These are phyloP conservation scores for Eulemur rubriventer DNA, from an alignment of 2,797 vertebrate genomes.

Conservation along the genomic window DNA sequence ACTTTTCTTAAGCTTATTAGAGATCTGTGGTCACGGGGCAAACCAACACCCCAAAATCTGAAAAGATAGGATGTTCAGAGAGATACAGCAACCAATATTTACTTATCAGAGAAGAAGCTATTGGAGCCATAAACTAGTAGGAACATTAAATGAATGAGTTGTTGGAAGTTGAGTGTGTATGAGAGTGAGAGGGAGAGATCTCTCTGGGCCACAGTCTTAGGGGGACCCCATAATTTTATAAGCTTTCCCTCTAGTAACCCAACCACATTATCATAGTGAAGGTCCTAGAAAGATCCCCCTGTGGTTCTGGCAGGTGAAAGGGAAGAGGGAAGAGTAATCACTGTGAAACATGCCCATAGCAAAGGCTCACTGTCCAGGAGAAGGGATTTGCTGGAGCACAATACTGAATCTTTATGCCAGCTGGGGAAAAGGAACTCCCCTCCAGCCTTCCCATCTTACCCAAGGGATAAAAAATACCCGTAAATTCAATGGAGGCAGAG, in stretches of 20 bases:
- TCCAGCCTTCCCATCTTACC: neutral
- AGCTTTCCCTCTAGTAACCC: neutral
- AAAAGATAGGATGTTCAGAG: neutral
- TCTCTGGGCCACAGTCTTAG: neutral
- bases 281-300: neutral
- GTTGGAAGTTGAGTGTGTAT: neutral
- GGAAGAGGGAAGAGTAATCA: neutral
- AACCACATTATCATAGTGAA: neutral
- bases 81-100: neutral
- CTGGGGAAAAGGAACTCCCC: neutral
- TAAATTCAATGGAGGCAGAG: neutral
- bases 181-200: neutral
- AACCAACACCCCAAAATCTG: neutral
- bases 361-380: neutral
- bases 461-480: neutral
- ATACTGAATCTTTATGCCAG: neutral
- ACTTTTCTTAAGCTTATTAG: neutral
- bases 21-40: neutral
- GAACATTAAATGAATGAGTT: neutral
- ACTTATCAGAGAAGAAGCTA: neutral
- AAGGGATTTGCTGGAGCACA: neutral
- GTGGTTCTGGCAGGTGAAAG: neutral
- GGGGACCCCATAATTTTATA: neutral
- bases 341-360: neutral
- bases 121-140: neutral